Evolutionary conservation across 2,113 vertebrate species (phyloP).

Genomic region (Agapornis roseicollis): DNA sequence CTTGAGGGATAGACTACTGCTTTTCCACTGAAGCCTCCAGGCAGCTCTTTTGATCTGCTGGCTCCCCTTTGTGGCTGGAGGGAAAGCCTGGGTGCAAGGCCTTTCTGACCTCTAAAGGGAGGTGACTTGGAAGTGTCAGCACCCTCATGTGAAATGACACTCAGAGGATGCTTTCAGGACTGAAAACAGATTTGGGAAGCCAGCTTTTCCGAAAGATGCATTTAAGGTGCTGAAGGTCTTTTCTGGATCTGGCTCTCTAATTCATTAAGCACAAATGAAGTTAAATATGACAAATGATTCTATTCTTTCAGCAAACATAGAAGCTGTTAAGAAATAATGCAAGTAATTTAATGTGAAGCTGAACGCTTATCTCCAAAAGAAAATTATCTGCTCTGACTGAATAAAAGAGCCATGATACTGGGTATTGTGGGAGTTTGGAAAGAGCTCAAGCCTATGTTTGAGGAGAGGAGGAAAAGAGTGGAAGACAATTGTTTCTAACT

Average conservation of each 20-base stretch:
- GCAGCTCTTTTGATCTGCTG: not conserved
- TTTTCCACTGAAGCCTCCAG: not conserved
- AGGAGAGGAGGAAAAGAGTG: not conserved
- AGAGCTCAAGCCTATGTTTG: not conserved
- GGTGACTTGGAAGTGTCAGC: not conserved
- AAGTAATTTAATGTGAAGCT: not conserved
- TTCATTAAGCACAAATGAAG: not conserved
- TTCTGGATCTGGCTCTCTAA: not conserved
- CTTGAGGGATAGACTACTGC: not conserved
- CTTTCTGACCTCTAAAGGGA: not conserved
- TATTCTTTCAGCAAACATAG: not conserved
- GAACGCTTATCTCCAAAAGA: not conserved
- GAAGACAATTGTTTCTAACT: accelerated
- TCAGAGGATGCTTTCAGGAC: not conserved
- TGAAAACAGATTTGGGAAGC: not conserved
- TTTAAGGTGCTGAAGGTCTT: not conserved
- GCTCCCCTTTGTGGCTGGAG: not conserved
- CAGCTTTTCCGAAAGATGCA: not conserved
- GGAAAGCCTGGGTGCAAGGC: not conserved
- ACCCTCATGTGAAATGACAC: not conserved
- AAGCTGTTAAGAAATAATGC: not conserved
- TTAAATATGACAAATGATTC: not conserved
- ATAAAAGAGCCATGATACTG: not conserved
- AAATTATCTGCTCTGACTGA: not conserved
- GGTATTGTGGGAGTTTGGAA: not conserved